phyloP scores from a whole-genome alignment of 2,888 invertebrate species.

The Sipha maydis region DNA sequence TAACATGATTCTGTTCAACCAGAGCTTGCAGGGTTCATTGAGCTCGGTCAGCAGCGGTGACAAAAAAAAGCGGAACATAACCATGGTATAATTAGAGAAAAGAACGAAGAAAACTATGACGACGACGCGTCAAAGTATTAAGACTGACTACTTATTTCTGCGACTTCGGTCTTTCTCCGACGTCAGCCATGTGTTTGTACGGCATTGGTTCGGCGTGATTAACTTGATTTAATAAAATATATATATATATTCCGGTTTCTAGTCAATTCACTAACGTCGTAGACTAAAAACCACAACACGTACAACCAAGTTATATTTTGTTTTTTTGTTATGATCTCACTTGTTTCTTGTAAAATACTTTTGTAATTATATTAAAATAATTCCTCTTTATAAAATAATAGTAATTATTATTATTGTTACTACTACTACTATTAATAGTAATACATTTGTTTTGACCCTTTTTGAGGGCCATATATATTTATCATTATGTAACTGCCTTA shows the following conservation, averaged over 20 bases:
- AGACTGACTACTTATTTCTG: constrained; percentile 45
- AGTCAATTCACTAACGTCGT: constrained; percentile 48
- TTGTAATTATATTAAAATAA: constrained; percentile 39
- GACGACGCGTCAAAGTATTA: constrained; percentile 6
- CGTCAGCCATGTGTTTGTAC: neutral
- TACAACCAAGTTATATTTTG: constrained; percentile 40
- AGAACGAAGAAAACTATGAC: constrained; percentile 8
- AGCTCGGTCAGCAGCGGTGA: constrained; percentile 71
- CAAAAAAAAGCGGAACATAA: constrained; percentile 72
- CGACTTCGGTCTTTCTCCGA: constrained; percentile 19
- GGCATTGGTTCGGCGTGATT: neutral
- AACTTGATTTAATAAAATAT: neutral
- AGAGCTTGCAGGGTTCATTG: constrained; percentile 71
- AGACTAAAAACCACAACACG: constrained; percentile 42
- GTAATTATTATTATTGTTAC: constrained; percentile 5
- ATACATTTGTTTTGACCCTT: neutral
- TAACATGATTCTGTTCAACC: constrained; percentile 68
- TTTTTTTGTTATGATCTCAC: constrained; percentile 58
- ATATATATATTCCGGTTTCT: constrained; percentile 9
- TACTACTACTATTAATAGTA: constrained; percentile 29
- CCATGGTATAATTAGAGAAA: constrained; percentile 71
- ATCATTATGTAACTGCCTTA: constrained; percentile 37
- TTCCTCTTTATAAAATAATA: constrained; percentile 22
- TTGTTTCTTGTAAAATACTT: constrained; percentile 56
- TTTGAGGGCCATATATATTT: neutral